Conservation (phyloP, 2,888 invertebrate species). For the Archips crataeganus region DNA sequence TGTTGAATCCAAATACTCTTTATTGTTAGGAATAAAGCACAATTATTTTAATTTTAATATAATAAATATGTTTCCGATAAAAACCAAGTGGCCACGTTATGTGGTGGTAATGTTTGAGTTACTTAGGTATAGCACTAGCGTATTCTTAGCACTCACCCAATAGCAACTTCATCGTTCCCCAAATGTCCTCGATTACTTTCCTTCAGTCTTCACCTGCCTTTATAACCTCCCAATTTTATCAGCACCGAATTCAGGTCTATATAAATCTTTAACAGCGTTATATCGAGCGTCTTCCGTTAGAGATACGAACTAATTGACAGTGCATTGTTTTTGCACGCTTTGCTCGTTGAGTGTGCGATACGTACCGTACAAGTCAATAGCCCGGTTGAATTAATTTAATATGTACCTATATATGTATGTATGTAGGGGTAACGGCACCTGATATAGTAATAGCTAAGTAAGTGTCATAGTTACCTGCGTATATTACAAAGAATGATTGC, state of each 20-base stretch:
- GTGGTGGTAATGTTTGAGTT: too few species aligned
- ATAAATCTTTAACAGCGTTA: neutral
- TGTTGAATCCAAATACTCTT: too few species aligned
- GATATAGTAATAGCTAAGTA: neutral
- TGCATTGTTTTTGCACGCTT: constrained; percentile 25
- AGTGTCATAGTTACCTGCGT: too few species aligned
- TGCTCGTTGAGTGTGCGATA: constrained; percentile 40
- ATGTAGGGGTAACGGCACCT: neutral
- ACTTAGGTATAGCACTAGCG: too few species aligned
- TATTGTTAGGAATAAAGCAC: too few species aligned
- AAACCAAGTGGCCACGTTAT: too few species aligned
- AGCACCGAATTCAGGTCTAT: neutral
- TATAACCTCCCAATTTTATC: constrained; percentile 19
- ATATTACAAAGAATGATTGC: too few species aligned
- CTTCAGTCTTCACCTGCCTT: constrained; percentile 3
- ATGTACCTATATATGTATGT: too few species aligned
- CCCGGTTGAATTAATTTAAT: constrained; percentile 6
- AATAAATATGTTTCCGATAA: too few species aligned
- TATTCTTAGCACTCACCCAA: constrained; percentile 30
- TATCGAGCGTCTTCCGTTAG: constrained; percentile 33
- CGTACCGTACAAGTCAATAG: constrained; percentile 43
- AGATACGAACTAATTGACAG: constrained; percentile 24
- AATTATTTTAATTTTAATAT: too few species aligned
- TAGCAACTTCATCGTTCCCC: constrained; percentile 33
- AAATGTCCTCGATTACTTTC: neutral